Conservation (phyloP, 2,888 invertebrate genomes). For the Chymomyza fuscimana region DNA sequence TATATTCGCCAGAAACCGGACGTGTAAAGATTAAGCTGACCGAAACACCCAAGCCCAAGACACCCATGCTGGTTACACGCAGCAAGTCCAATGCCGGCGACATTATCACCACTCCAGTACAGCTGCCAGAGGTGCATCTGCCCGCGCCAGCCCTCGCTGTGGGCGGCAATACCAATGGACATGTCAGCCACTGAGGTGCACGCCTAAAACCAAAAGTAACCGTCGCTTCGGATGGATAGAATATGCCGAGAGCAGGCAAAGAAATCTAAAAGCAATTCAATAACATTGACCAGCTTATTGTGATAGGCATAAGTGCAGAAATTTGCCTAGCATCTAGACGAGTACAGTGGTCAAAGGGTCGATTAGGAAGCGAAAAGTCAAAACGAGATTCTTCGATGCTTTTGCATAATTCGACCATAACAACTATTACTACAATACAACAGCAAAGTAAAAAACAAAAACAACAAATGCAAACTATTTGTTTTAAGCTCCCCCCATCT, state of each 20-base stretch:
- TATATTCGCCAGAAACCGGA: slow-evolving; percentile 85
- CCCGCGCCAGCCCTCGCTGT: slow-evolving; percentile 49
- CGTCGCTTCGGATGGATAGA: not conserved
- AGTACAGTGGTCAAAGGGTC: not conserved
- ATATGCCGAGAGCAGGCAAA: slow-evolving; percentile 15
- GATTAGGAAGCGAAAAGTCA: not conserved
- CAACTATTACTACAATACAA: not conserved
- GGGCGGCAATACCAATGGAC: slow-evolving; percentile 54
- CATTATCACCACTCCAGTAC: slow-evolving; percentile 85
- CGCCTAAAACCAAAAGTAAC: slow-evolving; percentile 15
- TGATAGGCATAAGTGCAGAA: not conserved
- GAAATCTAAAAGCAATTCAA: not conserved
- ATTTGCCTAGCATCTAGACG: not conserved
- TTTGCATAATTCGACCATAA: slow-evolving; percentile 10
- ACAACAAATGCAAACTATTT: slow-evolving; percentile 61
- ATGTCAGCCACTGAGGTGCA: slow-evolving; percentile 29
- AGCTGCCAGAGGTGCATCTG: slow-evolving; percentile 20
- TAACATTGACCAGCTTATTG: not conserved
- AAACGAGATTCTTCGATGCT: not conserved
- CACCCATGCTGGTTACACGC: slow-evolving; percentile 89
- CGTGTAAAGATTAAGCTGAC: slow-evolving; percentile 89
- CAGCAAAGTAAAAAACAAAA: slow-evolving; percentile 10
- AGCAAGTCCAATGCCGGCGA: slow-evolving; percentile 88
- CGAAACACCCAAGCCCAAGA: slow-evolving; percentile 89
- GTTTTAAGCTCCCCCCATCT: slow-evolving; percentile 60